Evolutionary conservation across 2,113 vertebrate genomes (phyloP), one percentile per base, ranked within the genome.

Genomic region (Poeciliopsis retropinna): DNA sequence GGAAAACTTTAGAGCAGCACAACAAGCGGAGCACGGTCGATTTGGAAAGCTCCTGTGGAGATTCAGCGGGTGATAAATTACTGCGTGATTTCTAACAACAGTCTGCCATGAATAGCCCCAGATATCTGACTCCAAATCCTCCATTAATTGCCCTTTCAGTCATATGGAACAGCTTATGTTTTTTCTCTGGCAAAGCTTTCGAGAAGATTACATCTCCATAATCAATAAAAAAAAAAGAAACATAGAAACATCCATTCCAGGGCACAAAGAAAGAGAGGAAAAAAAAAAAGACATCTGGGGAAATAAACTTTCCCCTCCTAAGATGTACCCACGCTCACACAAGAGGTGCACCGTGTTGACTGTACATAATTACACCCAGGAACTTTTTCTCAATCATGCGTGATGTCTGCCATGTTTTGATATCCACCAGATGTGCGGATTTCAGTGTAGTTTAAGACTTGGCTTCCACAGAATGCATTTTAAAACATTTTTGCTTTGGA

Each of bases 121-220:
- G 83, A 86, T 85, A 74, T 87, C 79, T 76, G 79, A 86, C 74
- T 75, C 31, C 39, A 81, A 70, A 77, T 73, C 82, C 71, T 64
- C 75, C 84, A 85, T 82, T 83, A 83, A 81, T 87, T 70, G 83
- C 81, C 81, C 76, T 82, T 76, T 88, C 76, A 87, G 65, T 87
- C 85, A 88, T 83, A 81, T 82, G 75, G 78, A 82, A 71, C 72
- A 78, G 82, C 67, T 91, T 87, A 85, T 69, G 68, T 84, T 85
- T 83, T 88, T 90, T 86, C 73, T 78, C 70, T 81, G 73, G 73
- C 73, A 68, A 65, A 79, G 91, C 93, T 93, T 91, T 94, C 88
- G 69, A 84, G 85, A 83, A 90, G 87, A 92, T 94, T 92, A 85
- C 87, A 94, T 93, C 90, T 89, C 85, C 88, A 91, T 93, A 91